Evolutionary conservation across 2,113 vertebrate genomes (phyloP).

Genomic region (pig (Sus scrofa)): DNA sequence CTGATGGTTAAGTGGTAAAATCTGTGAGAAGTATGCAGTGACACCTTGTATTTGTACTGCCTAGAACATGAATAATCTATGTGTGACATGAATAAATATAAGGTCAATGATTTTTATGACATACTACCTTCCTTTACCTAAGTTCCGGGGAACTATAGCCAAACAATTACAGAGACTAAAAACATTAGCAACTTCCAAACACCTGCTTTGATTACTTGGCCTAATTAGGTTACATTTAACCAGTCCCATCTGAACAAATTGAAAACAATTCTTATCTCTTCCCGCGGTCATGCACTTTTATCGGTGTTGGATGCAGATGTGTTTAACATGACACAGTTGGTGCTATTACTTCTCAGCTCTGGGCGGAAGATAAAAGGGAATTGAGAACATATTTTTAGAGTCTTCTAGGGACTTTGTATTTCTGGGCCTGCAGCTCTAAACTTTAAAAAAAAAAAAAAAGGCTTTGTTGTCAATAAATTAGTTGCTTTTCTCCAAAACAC

Average conservation of each 20-base stretch:
- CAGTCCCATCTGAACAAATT: slow-evolving; percentile 77
- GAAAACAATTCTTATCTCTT: slow-evolving; percentile 77
- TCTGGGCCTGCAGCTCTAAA: slow-evolving; percentile 57
- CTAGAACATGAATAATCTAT: slow-evolving; percentile 48
- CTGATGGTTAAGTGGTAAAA: slow-evolving; percentile 69
- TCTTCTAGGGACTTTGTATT: slow-evolving; percentile 55
- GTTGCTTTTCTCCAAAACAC: slow-evolving; percentile 66
- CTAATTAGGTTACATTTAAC: slow-evolving; percentile 81
- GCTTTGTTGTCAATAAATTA: slow-evolving; percentile 57
- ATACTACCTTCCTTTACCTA: slow-evolving; percentile 75
- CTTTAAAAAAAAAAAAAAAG: slow-evolving; percentile 27
- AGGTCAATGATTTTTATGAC: slow-evolving; percentile 72
- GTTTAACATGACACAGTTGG: slow-evolving; percentile 62
- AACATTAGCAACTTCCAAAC: slow-evolving; percentile 69
- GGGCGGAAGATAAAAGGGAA: slow-evolving; percentile 53
- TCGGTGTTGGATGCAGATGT: slow-evolving; percentile 39
- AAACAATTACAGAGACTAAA: slow-evolving; percentile 74
- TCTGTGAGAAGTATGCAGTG: slow-evolving; percentile 33
- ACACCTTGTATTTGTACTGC: slow-evolving; percentile 32
- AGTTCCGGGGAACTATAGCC: slow-evolving; percentile 66
- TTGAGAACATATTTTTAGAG: slow-evolving; percentile 69
- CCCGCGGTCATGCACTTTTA: slow-evolving; percentile 55
- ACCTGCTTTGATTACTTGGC: slow-evolving; percentile 75
- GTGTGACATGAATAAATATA: slow-evolving; percentile 66
- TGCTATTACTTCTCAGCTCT: slow-evolving; percentile 65